Conservation (phyloP, 2,888 invertebrate genomes). For the Lysandra coridon region DNA sequence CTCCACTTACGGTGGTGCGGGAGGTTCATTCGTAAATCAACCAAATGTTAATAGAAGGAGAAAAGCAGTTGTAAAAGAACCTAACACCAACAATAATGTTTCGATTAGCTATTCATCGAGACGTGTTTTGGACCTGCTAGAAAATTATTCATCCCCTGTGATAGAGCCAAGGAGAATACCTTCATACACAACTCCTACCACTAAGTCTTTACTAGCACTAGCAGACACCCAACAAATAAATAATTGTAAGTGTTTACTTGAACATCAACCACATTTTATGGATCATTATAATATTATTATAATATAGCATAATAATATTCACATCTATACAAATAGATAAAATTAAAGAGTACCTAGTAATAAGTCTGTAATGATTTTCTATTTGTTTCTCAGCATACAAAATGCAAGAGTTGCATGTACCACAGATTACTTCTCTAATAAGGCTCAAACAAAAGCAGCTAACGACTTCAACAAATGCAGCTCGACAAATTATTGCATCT, state of each 20-base stretch:
- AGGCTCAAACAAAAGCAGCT: slow-evolving; percentile 80
- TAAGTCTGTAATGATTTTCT: slow-evolving; percentile 17
- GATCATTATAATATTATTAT: neutral
- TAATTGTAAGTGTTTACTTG: slow-evolving; percentile 43
- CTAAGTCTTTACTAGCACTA: slow-evolving; percentile 39
- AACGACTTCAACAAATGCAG: slow-evolving; percentile 82
- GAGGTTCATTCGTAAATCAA: slow-evolving; percentile 77
- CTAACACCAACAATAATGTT: slow-evolving; percentile 47
- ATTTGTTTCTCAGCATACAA: slow-evolving; percentile 54
- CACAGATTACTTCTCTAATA: slow-evolving; percentile 82
- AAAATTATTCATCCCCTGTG: slow-evolving; percentile 90
- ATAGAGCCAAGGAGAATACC: slow-evolving; percentile 90
- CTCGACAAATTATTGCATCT: slow-evolving; percentile 81
- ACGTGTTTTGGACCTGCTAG: slow-evolving; percentile 88
- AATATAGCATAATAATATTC: neutral
- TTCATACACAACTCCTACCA: slow-evolving; percentile 46
- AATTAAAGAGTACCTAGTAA: no score
- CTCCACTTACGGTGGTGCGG: slow-evolving; percentile 87
- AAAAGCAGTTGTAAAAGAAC: slow-evolving; percentile 51
- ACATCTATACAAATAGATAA: no score
- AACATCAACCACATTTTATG: neutral
- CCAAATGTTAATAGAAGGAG: slow-evolving; percentile 57
- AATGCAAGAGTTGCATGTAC: slow-evolving; percentile 79
- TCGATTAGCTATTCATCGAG: slow-evolving; percentile 86
- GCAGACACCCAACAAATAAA: slow-evolving; percentile 36